Evolutionary conservation across 2,797 vertebrate species (phyloP).

Genomic region (Uromys caudimaculatus): DNA sequence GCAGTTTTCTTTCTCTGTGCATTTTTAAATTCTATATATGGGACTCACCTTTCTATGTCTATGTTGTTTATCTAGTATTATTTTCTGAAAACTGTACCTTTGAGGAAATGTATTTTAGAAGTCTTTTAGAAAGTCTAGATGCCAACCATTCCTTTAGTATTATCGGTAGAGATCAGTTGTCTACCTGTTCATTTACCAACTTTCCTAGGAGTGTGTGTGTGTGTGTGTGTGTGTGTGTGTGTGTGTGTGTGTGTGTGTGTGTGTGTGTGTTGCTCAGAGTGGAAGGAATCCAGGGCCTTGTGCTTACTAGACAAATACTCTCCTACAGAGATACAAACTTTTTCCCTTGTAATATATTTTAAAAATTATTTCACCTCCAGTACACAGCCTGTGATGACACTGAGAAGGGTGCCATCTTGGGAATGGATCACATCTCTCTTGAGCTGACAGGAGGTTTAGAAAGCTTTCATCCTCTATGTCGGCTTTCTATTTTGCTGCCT

Average conservation of each 20-base stretch:
- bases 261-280: neutral
- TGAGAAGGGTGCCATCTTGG: neutral
- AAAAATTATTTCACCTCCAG: neutral
- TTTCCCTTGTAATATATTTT: neutral
- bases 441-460: neutral
- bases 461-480: neutral
- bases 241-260: neutral
- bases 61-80: neutral
- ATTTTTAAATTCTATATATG: neutral
- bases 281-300: neutral
- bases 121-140: neutral
- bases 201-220: neutral
- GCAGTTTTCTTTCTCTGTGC: neutral
- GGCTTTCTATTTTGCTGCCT: neutral
- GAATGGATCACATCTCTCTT: neutral
- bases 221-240: neutral
- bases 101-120: neutral
- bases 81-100: neutral
- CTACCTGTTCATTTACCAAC: neutral
- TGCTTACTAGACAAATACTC: neutral
- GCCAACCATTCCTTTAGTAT: neutral
- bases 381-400: neutral
- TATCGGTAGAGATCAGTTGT: neutral
- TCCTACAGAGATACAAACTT: neutral
- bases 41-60: neutral